Evolutionary conservation across 1,140 invertebrate species (phyloP).

Genomic region (Procambarus virginalis): DNA sequence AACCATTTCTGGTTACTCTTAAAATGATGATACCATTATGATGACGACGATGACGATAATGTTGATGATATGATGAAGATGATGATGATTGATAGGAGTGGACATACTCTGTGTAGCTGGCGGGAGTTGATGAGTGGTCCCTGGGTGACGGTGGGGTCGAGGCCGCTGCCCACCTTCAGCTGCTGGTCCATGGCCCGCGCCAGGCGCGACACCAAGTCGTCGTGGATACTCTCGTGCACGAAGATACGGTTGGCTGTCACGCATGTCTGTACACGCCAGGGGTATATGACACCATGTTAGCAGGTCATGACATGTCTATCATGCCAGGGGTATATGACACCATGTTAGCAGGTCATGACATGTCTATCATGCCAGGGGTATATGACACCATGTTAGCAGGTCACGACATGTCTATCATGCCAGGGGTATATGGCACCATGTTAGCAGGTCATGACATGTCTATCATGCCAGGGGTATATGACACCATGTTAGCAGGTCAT

Average conservation of each 20-base stretch:
- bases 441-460: slow-evolving; percentile 80
- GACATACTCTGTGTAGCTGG: slow-evolving; percentile 86
- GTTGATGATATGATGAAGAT: no score
- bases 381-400: slow-evolving; percentile 71
- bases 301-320: no score
- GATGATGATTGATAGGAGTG: neutral
- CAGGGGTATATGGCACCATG: no score
- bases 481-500: no score
- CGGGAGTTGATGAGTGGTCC: slow-evolving; percentile 94
- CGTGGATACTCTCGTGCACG: slow-evolving; percentile 89
- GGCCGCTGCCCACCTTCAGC: slow-evolving; percentile 88
- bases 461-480: no score
- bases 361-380: slow-evolving; percentile 78
- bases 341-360: slow-evolving; percentile 76
- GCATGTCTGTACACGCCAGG: slow-evolving; percentile 83
- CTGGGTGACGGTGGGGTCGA: slow-evolving; percentile 82
- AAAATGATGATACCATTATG: no score
- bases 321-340: no score
- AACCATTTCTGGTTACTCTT: no score
- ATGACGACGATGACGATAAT: no score
- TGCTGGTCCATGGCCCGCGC: slow-evolving; percentile 80
- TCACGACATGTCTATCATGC: slow-evolving; percentile 90
- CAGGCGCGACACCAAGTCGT: slow-evolving; percentile 87
- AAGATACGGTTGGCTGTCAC: slow-evolving; percentile 96
- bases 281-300: no score